Evolutionary conservation across 64 coral and sea anemone species (phyloP), one percentile per base, ranked within the genome.

Genomic region (Montipora efflorescens): DNA sequence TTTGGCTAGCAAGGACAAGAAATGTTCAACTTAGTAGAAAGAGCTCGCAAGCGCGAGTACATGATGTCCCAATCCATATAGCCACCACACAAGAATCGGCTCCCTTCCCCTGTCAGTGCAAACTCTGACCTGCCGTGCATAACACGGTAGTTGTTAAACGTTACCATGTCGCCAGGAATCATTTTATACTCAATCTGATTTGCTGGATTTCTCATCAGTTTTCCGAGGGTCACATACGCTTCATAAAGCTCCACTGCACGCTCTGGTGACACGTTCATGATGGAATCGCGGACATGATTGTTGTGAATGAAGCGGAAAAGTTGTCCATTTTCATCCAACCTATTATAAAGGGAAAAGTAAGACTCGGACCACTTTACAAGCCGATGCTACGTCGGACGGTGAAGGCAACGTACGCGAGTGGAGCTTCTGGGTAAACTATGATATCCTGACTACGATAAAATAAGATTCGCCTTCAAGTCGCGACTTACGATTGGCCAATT

Each of bases 41-140:
- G 76, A 52, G 83, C 81, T 10, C 95, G 53, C 71, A 97, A 67
- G 7, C 69, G 87, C 4, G 92, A 92, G 51, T 97, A 88, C 4
- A 94, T 79, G 3, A 91, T 8, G 43, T 97, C 95, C 95, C 95
- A 97, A 49, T 97, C 95, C 59, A 97, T 28, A 49, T 97, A 94
- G 7, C 72, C 67, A 2, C 92, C 95, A 36, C 85, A 76, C 8
- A 94, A 20, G 45, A 79, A 77, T 2, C 92, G 83, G 47, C 13
- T 91, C 14, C 87, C 85, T 10, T 82, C 5, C 20, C 52, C 47
- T 12, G 91, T 94, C 5, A 92, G 11, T 5, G 77, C 94, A 21
- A 52, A 97, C 12, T 45, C 82, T 20, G 44, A 91, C n/a, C 95
- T 89, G 3, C 95, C 95, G 53, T 94, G 95, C 79, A 97, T 85